phyloP scores from a whole-genome alignment of 2,797 vertebrate genomes.

The Microctenopoma lineatum region DNA sequence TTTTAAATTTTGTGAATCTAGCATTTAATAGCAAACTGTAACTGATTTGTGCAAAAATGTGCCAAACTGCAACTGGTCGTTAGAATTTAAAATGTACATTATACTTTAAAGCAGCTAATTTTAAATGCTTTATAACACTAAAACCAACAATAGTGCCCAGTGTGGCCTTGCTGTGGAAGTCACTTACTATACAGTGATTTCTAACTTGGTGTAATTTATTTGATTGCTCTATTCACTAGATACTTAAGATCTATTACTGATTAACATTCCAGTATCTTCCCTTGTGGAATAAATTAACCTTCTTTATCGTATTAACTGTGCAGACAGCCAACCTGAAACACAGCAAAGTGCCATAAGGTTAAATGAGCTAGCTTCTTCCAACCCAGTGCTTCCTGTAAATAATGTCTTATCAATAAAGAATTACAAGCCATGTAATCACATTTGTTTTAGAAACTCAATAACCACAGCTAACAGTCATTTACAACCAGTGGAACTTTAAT shows the following conservation, averaged over 20 bases:
- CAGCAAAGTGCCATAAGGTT: constrained; percentile 61
- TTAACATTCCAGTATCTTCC: constrained; percentile 53
- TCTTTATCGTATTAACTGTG: not conserved
- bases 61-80: not conserved
- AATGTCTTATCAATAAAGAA: constrained; percentile 62
- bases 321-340: constrained; percentile 16
- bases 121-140: not conserved
- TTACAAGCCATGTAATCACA: constrained; percentile 7
- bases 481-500: constrained; percentile 77
- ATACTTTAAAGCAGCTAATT: too few relatives aligned
- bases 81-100: not conserved
- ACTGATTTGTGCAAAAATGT: not conserved
- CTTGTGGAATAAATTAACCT: constrained; percentile 7
- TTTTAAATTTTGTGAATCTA: constrained; percentile 14
- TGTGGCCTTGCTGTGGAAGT: not conserved
- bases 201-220: constrained; percentile 1
- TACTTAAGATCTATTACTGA: not conserved
- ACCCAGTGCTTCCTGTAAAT: constrained; percentile 57
- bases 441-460: constrained; percentile 3
- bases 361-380: constrained; percentile 21
- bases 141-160: not conserved
- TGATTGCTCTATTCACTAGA: not conserved
- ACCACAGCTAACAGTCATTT: constrained; percentile 45
- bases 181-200: not conserved
- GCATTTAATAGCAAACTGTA: not conserved